Evolutionary conservation across 92 coral and sea anemone genomes (phyloP).

Genomic region (Scolanthus callimorphus): DNA sequence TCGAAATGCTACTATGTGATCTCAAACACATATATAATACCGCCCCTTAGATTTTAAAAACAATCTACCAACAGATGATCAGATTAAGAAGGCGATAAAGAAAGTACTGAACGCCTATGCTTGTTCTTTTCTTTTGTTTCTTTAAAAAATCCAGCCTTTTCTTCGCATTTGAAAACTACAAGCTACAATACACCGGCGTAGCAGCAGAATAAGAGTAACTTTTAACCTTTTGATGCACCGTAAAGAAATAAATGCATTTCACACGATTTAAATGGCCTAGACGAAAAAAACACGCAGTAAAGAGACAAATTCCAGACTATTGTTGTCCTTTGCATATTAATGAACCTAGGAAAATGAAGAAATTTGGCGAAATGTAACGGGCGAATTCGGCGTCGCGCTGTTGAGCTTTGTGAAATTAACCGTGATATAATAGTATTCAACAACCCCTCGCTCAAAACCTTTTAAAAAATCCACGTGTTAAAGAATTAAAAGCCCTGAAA

Average conservation of each 20-base stretch:
- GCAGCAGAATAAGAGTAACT: background rate
- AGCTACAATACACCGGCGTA: too few species aligned
- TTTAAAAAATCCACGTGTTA: conserved; percentile 6
- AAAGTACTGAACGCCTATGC: background rate
- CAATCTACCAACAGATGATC: background rate
- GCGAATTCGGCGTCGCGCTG: background rate
- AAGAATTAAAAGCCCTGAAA: conserved; percentile 7
- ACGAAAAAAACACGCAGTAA: background rate
- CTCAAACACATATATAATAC: background rate
- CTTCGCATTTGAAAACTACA: too few species aligned
- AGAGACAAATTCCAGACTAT: background rate
- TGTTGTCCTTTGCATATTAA: conserved; percentile 53
- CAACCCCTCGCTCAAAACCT: conserved; percentile 1
- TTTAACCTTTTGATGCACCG: too few species aligned
- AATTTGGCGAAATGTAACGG: conserved; percentile 28
- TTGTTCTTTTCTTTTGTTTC: background rate
- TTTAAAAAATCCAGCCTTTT: too few species aligned
- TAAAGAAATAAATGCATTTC: too few species aligned
- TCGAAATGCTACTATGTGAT: background rate
- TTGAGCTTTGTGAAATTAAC: conserved; percentile 3
- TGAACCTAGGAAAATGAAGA: conserved; percentile 45
- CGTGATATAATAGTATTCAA: conserved; percentile 7
- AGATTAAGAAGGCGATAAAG: background rate
- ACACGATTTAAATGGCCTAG: background rate
- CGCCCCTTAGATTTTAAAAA: background rate